Evolutionary conservation across 2,113 vertebrate genomes (phyloP).

Genomic region (Condylura cristata): DNA sequence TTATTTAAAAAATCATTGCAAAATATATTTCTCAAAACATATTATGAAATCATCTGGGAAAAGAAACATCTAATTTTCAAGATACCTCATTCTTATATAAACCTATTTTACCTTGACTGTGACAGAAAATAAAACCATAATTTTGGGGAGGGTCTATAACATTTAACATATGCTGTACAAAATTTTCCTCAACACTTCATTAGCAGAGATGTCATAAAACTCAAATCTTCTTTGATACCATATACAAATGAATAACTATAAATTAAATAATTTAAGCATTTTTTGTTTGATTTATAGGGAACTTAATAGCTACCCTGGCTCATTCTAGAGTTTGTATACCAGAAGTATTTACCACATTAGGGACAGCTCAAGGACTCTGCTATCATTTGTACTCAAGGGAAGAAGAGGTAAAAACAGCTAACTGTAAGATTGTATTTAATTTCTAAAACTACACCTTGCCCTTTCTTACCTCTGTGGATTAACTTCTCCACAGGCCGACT

Average conservation of each 20-base stretch:
- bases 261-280: neutral
- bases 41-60: constrained; percentile 19
- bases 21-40: constrained; percentile 8
- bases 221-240: neutral
- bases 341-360: constrained; percentile 84
- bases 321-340: constrained; percentile 86
- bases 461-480: neutral
- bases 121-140: constrained; percentile 15
- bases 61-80: neutral
- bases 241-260: neutral
- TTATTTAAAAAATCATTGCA: neutral
- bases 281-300: constrained; percentile 77
- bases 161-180: neutral
- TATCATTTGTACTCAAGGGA: constrained; percentile 83
- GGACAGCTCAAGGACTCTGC: constrained; percentile 83
- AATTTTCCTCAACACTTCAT: constrained; percentile 5
- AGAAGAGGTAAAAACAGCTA: constrained; percentile 84
- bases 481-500: neutral
- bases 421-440: constrained; percentile 32
- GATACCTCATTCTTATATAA: neutral
- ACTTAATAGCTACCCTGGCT: constrained; percentile 85
- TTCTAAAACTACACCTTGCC: neutral
- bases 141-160: neutral
- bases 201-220: neutral
- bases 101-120: neutral